Evolutionary conservation across 2,113 vertebrate species (phyloP).

Genomic region (Anthoscopus minutus): DNA sequence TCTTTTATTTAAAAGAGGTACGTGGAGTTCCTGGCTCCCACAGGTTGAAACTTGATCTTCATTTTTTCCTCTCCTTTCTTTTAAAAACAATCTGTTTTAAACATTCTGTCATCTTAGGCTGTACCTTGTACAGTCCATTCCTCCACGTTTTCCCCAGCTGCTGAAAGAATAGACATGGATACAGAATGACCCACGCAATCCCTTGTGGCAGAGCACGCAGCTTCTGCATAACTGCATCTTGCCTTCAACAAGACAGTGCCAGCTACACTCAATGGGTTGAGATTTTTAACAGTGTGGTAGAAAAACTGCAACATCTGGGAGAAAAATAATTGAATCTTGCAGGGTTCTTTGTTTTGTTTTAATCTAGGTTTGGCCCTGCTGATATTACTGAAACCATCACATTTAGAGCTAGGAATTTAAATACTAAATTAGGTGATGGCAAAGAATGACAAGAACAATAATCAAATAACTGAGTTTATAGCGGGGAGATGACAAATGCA

Average conservation of each 20-base stretch:
- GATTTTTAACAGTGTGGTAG: not conserved
- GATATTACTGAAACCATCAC: not conserved
- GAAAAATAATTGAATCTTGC: not conserved
- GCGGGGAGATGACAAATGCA: not conserved
- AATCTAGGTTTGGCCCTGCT: not conserved
- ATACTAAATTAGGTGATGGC: not conserved
- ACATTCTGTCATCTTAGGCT: not conserved
- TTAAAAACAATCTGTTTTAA: not conserved
- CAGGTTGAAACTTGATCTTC: not conserved
- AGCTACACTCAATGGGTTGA: not conserved
- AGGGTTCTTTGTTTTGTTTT: not conserved
- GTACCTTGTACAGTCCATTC: not conserved
- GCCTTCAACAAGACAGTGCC: not conserved
- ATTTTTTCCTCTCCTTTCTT: not conserved
- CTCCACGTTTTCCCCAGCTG: not conserved
- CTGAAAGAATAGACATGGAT: not conserved
- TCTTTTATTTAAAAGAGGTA: not conserved
- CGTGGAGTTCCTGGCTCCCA: not conserved
- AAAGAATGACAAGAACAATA: not conserved
- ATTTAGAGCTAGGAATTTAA: not conserved
- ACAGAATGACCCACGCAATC: not conserved
- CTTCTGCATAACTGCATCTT: not conserved
- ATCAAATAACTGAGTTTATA: not conserved
- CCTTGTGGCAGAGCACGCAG: not conserved
- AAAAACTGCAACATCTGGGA: not conserved